Percentiles rank a stretch among this genome's conserved stretches.
Evolutionary conservation across 2,888 invertebrate genomes (phyloP).

Genomic region (Aleiodes leptofemur): DNA sequence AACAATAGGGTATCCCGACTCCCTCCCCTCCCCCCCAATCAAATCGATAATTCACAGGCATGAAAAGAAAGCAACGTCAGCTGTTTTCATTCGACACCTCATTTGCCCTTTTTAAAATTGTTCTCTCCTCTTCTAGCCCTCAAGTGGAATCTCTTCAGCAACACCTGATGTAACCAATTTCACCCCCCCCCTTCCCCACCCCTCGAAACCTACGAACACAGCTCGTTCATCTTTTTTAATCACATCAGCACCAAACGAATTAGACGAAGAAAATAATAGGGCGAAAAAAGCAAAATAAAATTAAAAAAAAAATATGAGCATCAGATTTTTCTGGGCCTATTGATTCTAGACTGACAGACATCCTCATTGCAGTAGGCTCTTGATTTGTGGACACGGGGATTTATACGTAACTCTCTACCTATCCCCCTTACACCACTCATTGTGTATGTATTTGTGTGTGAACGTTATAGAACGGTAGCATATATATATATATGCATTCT

Average conservation of each 20-base stretch:
- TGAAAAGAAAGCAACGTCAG: slow-evolving; percentile 15
- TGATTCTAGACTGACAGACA: neutral
- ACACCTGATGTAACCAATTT: too few relatives aligned
- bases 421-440: neutral
- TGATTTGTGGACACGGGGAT: slow-evolving; percentile 27
- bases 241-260: too few relatives aligned
- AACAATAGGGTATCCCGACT: slow-evolving; percentile 19
- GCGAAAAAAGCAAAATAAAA: too few relatives aligned
- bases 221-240: too few relatives aligned
- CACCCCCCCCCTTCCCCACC: too few relatives aligned
- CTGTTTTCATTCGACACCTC: slow-evolving; percentile 28
- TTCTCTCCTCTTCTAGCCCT: too few relatives aligned
- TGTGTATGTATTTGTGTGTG: neutral
- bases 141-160: too few relatives aligned
- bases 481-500: slow-evolving; percentile 13
- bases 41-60: slow-evolving; percentile 12
- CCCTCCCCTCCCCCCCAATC: too few relatives aligned
- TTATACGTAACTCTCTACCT: neutral
- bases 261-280: too few relatives aligned
- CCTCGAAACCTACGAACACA: too few relatives aligned
- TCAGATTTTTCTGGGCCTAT: too few relatives aligned
- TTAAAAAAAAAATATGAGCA: too few relatives aligned
- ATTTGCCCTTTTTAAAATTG: neutral
- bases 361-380: slow-evolving; percentile 5
- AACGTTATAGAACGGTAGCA: slow-evolving; percentile 13